Conservation (phyloP, 2,888 invertebrate genomes). For the Caenorhabditis imperialis region DNA sequence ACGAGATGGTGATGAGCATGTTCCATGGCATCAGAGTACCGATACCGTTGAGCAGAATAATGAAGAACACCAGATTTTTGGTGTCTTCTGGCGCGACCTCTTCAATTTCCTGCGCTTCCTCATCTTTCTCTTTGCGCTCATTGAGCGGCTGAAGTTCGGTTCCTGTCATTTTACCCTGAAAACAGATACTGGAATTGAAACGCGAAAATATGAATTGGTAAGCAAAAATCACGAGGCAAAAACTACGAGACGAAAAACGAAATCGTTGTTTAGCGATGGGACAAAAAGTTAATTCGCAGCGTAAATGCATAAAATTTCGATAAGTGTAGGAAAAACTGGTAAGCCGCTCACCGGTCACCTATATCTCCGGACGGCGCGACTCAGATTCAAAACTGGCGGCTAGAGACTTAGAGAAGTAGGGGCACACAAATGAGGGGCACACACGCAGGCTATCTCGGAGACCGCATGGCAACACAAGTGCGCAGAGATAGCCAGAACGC, state of each 20-base stretch:
- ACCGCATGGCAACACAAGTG: no score
- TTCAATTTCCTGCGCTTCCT: slow-evolving; percentile 24
- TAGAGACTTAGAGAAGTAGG: slow-evolving; percentile 17
- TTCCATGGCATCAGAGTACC: slow-evolving; percentile 98
- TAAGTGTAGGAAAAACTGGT: slow-evolving; percentile 32
- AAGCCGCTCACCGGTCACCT: background rate
- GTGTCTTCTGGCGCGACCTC: slow-evolving; percentile 45
- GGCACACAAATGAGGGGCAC: slow-evolving; percentile 36
- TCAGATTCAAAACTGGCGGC: slow-evolving; percentile 37
- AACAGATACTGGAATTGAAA: no score
- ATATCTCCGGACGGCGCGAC: background rate
- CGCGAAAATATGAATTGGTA: background rate
- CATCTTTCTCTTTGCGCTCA: slow-evolving; percentile 7
- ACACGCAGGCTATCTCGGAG: slow-evolving; percentile 15
- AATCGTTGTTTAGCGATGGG: no score
- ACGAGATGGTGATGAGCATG: slow-evolving; percentile 90
- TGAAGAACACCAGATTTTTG: slow-evolving; percentile 80
- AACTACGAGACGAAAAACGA: background rate
- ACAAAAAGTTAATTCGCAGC: no score
- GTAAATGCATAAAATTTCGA: background rate
- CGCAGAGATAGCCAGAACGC: no score
- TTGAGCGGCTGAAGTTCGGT: slow-evolving; percentile 52
- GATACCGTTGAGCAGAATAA: slow-evolving; percentile 92
- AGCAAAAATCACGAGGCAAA: background rate
- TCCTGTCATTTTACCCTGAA: slow-evolving; percentile 28